Percentiles rank a stretch among this genome's conserved stretches.
These are phyloP conservation scores for Drosophila mojavensis DNA, from an alignment of 1,140 invertebrate genomes.

Conservation along the genomic window DNA sequence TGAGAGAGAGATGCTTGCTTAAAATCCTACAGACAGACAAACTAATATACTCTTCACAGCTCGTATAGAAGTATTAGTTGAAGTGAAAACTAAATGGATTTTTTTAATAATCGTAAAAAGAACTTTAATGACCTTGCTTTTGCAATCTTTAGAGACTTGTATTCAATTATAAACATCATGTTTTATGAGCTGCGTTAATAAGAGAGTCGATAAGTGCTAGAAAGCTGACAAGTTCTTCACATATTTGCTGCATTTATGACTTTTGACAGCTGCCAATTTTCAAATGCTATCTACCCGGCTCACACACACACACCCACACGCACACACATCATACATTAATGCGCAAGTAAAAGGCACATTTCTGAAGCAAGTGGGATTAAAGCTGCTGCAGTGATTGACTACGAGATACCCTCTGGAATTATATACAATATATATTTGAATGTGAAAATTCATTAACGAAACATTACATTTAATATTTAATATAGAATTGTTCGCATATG, in stretches of 20 bases:
- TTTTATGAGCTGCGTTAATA: not conserved
- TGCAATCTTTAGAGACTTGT: not conserved
- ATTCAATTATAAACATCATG: not conserved
- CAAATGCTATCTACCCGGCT: conserved; percentile 1
- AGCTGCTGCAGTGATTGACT: not conserved
- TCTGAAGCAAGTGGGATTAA: not conserved
- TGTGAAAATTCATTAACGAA: too few species aligned
- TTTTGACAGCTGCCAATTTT: conserved; percentile 13
- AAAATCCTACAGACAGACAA: too few species aligned
- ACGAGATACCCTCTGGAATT: not conserved
- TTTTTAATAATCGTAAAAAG: too few species aligned
- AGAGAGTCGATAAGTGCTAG: not conserved
- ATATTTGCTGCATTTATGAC: conserved; percentile 19
- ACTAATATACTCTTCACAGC: too few species aligned
- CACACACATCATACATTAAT: conserved; percentile 24
- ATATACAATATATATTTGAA: too few species aligned
- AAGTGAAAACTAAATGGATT: too few species aligned
- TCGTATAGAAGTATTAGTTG: too few species aligned
- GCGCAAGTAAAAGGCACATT: conserved; percentile 21
- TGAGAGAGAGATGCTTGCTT: too few species aligned
- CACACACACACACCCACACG: conserved; percentile 7
- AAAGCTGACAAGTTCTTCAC: conserved; percentile 3
- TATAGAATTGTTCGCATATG: too few species aligned
- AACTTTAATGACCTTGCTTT: not conserved
- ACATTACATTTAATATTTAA: too few species aligned